A percentile compares a stretch with the other conserved stretches of the same genome.
Evolutionary conservation across 2,797 vertebrate species (phyloP).

Genomic region (Aplochiton taeniatus): DNA sequence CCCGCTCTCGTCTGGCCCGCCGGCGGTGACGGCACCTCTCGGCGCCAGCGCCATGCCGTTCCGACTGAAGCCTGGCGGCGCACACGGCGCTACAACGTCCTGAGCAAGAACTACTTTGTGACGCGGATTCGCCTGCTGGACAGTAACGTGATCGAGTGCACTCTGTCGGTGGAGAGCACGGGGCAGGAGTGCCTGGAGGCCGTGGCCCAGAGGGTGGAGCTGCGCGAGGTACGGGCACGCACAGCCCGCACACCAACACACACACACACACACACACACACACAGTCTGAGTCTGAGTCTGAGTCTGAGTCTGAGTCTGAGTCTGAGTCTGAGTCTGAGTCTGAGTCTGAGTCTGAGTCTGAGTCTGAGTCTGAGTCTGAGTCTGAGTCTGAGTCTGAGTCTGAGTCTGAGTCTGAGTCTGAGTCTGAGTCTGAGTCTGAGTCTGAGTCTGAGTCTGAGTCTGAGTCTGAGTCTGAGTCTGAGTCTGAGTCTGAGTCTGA

Average conservation of each 20-base stretch:
- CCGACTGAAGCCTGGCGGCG: constrained; percentile 88
- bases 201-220: constrained; percentile 90
- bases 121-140: constrained; percentile 91
- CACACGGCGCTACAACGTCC: constrained; percentile 92
- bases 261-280: background rate
- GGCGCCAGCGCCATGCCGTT: constrained; percentile 86
- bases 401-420: no score
- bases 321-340: no score
- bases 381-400: no score
- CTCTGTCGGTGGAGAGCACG: constrained; percentile 92
- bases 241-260: background rate
- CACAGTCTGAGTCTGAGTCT: no score
- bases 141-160: constrained; percentile 91
- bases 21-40: constrained; percentile 36
- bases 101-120: constrained; percentile 98
- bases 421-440: no score
- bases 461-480: no score
- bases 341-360: no score
- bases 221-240: constrained; percentile 83
- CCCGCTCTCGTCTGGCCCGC: constrained; percentile 36
- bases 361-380: no score
- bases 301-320: no score
- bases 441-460: no score
- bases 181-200: constrained; percentile 96
- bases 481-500: no score